Conservation (phyloP, 2,113 vertebrate species). For the Ovis aries region ARS-UI_Ramb_v3.0 NC_056054.1:218135501-218136000, state of each 20-base stretch:
- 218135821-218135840: not conserved
- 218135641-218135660: not conserved
- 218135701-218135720: not conserved
- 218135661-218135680: not conserved
- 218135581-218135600: not conserved
- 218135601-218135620: not conserved
- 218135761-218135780: not conserved
- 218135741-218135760: not conserved
- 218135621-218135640: not conserved
- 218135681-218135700: not conserved
- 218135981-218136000: not conserved
- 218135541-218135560: not conserved
- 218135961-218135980: not conserved
- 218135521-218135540: not conserved
- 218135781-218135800: not conserved
- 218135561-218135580: not conserved
- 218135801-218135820: not conserved
- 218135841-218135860: not conserved
- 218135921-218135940: too few relatives aligned
- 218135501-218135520: not conserved
- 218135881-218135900: not conserved
- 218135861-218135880: too few relatives aligned
- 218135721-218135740: not conserved
- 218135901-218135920: not conserved
- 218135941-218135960: not conserved